Evolutionary conservation across 2,797 vertebrate species (phyloP), one percentile per base, ranked within the genome.

Genomic region (Danio choprae): DNA sequence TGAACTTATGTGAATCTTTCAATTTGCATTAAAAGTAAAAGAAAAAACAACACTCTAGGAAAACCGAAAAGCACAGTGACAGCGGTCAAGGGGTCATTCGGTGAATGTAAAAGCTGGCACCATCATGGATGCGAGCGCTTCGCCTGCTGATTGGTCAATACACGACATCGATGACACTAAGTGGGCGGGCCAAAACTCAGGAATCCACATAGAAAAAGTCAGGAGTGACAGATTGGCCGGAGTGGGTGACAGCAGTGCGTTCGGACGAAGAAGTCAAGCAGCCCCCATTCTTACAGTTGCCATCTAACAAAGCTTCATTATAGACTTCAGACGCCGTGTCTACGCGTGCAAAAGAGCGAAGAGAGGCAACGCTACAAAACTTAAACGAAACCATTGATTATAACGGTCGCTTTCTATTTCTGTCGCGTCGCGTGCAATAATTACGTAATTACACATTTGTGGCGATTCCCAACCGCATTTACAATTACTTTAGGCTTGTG

Each of bases 141-240:
- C 58, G 64, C 50, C 6, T 12, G 8, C 58, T 63, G 70, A 89
- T 90, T 89, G 87, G 88, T 84, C 84, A 82, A 62, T 43, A 22
- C 36, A 58, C 60, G 20, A 10, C 64, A 70, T 79, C 71, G 64
- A 43, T 43, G 72, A 22, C 77, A 84, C 79, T 83, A 84, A 86
- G 81, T 29, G 88, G 93, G 93, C 87, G 82, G 90, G 88, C 80
- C 88, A 46, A 29, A 74, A 76, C 82, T 71, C 83, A 55, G 63
- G 65, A 79, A 86, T 90, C 85, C 84, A 82, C 88, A 86, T 90
- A 91, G 89, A 91, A 92, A 93, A 81, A 87, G 78, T 88, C 85
- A 48, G 72, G 44, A 79, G 78, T 84, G 81, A 86, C 84, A 81
- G 53, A 80, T 76, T 81, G 89, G 59, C 81, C 80, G 83, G 81